Evolutionary conservation across 2,113 vertebrate species (phyloP).

Genomic region (Chlamydotis undulata): DNA sequence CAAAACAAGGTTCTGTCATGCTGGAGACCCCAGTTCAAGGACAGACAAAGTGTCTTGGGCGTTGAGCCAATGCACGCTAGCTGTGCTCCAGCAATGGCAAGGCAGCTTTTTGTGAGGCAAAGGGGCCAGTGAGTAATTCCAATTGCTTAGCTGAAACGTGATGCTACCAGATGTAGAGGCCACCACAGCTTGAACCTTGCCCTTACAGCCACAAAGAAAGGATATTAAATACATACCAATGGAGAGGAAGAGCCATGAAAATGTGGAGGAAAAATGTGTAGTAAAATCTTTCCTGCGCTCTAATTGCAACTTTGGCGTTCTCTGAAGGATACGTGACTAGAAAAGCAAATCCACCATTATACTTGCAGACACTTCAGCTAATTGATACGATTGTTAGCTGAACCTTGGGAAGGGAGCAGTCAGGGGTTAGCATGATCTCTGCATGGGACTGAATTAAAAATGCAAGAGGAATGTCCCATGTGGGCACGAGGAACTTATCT

Average conservation of each 20-base stretch:
- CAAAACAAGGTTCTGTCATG: slow-evolving; percentile 54
- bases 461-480: neutral
- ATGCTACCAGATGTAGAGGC: slow-evolving; percentile 50
- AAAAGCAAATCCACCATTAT: slow-evolving; percentile 9
- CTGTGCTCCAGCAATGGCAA: neutral
- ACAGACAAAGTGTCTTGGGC: slow-evolving; percentile 47
- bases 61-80: neutral
- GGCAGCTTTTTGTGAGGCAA: slow-evolving; percentile 18
- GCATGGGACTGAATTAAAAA: neutral
- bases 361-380: neutral
- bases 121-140: neutral
- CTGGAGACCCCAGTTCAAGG: slow-evolving; percentile 52
- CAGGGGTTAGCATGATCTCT: neutral
- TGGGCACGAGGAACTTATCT: neutral
- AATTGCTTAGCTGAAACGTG: slow-evolving; percentile 17
- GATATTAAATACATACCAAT: slow-evolving; percentile 57
- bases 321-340: slow-evolving; percentile 61
- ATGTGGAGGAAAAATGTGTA: slow-evolving; percentile 58
- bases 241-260: slow-evolving; percentile 58
- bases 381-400: neutral
- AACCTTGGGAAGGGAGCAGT: neutral
- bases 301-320: slow-evolving; percentile 61
- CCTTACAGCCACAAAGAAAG: slow-evolving; percentile 54
- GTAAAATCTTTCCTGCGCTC: slow-evolving; percentile 66
- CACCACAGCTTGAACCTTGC: slow-evolving; percentile 48